These are phyloP conservation scores for Thermophis baileyi DNA, from an alignment of 2,113 vertebrate genomes.

Conservation along the genomic window DNA sequence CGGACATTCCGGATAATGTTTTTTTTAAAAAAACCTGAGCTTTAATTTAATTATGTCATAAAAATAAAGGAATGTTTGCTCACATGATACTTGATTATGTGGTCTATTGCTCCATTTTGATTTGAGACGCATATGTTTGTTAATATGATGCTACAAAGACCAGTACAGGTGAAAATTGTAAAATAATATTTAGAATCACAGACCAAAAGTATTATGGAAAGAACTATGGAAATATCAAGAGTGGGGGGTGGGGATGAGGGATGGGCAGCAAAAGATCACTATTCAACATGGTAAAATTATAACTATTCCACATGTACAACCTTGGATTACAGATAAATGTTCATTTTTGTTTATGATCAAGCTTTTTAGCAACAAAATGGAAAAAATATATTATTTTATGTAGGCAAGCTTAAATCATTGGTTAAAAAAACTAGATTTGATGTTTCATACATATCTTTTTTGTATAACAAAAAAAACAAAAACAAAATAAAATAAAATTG, in stretches of 20 bases:
- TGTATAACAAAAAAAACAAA: background rate
- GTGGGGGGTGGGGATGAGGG: no score
- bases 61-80: background rate
- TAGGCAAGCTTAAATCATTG: background rate
- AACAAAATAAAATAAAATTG: background rate
- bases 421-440: background rate
- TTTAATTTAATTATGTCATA: background rate
- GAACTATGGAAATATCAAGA: background rate
- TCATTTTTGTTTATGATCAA: no score
- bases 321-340: no score
- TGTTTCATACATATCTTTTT: background rate
- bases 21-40: background rate
- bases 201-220: background rate
- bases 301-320: no score
- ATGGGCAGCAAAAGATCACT: no score
- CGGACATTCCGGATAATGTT: background rate
- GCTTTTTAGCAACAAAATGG: background rate
- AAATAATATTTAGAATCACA: background rate
- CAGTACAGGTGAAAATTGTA: background rate
- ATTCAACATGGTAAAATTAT: no score
- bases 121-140: background rate
- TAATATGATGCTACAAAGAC: background rate
- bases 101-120: background rate
- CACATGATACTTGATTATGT: background rate
- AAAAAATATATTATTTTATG: background rate